Percentiles rank a stretch among this genome's conserved stretches.
Conservation (phyloP, 2,888 invertebrate genomes). For the Hoplodrina blanda region DNA sequence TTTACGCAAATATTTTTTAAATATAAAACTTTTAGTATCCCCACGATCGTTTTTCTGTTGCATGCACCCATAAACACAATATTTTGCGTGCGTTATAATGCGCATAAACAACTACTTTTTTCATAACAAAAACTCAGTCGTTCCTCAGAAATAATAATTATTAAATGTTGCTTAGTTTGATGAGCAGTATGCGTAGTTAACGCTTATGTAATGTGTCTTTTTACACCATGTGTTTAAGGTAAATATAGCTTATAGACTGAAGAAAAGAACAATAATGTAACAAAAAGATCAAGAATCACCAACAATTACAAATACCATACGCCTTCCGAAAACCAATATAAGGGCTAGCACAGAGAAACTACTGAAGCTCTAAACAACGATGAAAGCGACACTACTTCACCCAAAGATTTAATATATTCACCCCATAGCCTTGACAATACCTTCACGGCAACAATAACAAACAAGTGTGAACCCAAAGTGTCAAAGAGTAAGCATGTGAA, state of each 20-base stretch:
- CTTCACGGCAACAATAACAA: slow-evolving; percentile 64
- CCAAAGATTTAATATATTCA: slow-evolving; percentile 56
- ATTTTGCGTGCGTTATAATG: no score
- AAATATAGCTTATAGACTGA: neutral
- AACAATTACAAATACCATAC: slow-evolving; percentile 49
- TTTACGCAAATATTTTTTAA: no score
- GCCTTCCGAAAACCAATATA: slow-evolving; percentile 34
- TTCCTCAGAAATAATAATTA: no score
- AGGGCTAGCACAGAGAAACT: slow-evolving; percentile 33
- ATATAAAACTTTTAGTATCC: no score
- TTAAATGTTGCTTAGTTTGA: no score
- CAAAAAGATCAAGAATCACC: neutral
- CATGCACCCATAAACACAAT: no score
- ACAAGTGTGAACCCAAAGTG: slow-evolving; percentile 67
- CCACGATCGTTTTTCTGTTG: no score
- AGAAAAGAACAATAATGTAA: slow-evolving; percentile 15
- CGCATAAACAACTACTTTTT: no score
- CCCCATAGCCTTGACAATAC: slow-evolving; percentile 39
- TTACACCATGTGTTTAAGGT: no score
- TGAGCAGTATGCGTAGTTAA: no score
- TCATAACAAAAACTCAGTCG: no score
- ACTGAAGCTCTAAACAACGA: slow-evolving; percentile 23
- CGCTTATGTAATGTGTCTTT: no score
- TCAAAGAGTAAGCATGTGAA: slow-evolving; percentile 69
- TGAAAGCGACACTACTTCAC: slow-evolving; percentile 12